phyloP scores from a whole-genome alignment of 2,888 invertebrate genomes.

The Nemapogon koenigi region DNA sequence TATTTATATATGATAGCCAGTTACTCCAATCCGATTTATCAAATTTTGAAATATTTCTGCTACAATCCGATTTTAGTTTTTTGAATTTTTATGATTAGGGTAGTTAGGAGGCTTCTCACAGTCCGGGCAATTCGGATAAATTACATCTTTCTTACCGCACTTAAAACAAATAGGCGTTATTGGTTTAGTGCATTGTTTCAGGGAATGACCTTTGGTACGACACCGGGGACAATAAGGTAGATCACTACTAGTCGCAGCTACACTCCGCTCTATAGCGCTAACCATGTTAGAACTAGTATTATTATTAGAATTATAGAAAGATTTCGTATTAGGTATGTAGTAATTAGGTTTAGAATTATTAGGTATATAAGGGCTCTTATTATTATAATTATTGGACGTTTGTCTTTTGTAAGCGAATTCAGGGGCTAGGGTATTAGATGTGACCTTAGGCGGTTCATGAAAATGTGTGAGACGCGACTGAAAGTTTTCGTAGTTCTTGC shows the following conservation, averaged over 20 bases:
- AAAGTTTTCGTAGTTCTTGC: not conserved
- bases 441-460: not conserved
- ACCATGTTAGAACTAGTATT: constrained; percentile 1
- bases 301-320: not conserved
- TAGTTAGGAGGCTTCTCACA: not conserved
- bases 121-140: not conserved
- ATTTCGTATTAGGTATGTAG: too few relatives aligned
- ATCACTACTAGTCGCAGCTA: not conserved
- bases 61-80: not conserved
- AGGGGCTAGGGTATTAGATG: not conserved
- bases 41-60: constrained; percentile 7
- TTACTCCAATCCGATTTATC: constrained; percentile 12
- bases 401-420: not conserved
- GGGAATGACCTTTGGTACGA: not conserved
- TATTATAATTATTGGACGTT: not conserved
- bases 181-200: not conserved
- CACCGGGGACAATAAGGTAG: not conserved
- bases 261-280: not conserved
- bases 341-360: not conserved
- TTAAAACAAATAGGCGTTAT: not conserved
- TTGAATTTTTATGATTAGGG: not conserved
- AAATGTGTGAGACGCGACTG: not conserved
- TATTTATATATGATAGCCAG: constrained; percentile 14
- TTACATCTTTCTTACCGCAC: not conserved
- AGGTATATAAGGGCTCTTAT: not conserved